phyloP scores from a whole-genome alignment of 2,113 vertebrate species.

The Bambusicola thoracicus region DNA sequence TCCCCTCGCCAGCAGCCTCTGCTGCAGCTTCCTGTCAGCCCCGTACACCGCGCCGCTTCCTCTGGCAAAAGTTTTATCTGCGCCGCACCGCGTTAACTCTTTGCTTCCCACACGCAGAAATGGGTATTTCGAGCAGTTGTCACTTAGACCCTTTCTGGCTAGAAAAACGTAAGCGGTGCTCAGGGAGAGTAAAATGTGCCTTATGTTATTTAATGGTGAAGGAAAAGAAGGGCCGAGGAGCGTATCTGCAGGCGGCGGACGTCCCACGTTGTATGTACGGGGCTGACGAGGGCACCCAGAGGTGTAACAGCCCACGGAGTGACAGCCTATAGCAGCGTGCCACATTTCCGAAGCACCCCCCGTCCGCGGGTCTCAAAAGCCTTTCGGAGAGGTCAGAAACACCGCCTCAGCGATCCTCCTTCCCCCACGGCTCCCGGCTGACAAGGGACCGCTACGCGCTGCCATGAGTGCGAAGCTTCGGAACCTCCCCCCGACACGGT shows the following conservation, averaged over 20 bases:
- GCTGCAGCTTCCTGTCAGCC: slow-evolving; percentile 65
- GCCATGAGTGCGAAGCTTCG: accelerated
- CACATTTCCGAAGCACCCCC: background rate
- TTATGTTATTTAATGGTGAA: background rate
- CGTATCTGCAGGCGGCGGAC: background rate
- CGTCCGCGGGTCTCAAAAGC: background rate
- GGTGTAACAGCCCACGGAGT: background rate
- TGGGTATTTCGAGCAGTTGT: background rate
- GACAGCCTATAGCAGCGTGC: background rate
- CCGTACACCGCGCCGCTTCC: slow-evolving; percentile 26
- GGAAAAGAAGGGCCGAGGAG: background rate
- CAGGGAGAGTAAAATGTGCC: background rate
- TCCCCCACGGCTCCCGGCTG: background rate
- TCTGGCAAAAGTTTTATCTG: slow-evolving; percentile 44
- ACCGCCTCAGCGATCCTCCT: background rate
- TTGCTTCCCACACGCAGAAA: background rate
- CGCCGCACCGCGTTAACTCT: background rate
- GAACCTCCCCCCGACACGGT: too few relatives aligned
- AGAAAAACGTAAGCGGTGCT: background rate
- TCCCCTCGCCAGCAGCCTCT: slow-evolving; percentile 33
- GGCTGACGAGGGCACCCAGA: background rate
- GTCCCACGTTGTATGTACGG: background rate
- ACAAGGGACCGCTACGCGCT: accelerated
- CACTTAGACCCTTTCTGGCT: background rate
- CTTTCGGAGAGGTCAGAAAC: background rate